Conservation (phyloP, 2,888 invertebrate species). For the Melieria picta region DNA sequence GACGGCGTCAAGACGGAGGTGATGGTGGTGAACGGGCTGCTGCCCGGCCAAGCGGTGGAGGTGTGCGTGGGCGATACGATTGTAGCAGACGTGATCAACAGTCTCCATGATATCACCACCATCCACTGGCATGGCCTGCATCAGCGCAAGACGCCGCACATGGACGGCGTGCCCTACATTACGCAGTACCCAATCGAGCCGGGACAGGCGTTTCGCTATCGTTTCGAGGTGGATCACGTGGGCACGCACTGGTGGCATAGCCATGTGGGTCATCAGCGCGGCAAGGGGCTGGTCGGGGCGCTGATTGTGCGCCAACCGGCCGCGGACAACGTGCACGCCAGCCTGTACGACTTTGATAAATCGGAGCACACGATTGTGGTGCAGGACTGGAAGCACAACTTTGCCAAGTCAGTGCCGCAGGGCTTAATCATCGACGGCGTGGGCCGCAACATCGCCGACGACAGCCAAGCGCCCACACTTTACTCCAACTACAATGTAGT, state of each 20-base stretch:
- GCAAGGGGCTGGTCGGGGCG: constrained; percentile 56
- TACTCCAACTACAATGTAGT: constrained; percentile 54
- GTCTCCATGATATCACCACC: constrained; percentile 57
- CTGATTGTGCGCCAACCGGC: constrained; percentile 53
- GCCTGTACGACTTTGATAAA: constrained; percentile 57
- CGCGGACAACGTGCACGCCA: constrained; percentile 50
- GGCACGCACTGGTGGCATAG: constrained; percentile 64
- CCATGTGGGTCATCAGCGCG: constrained; percentile 58
- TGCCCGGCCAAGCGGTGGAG: constrained; percentile 57
- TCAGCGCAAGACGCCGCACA: constrained; percentile 55
- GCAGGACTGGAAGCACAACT: constrained; percentile 60
- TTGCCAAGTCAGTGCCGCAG: constrained; percentile 51
- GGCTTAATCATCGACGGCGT: constrained; percentile 58
- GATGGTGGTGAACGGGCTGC: constrained; percentile 57
- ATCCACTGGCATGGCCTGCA: constrained; percentile 63
- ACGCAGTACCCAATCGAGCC: constrained; percentile 62
- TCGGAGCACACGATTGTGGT: constrained; percentile 57
- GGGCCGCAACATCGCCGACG: constrained; percentile 51
- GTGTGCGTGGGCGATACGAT: constrained; percentile 60
- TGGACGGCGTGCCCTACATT: constrained; percentile 62
- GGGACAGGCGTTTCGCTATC: constrained; percentile 59
- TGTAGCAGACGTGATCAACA: constrained; percentile 59
- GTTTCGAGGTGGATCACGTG: constrained; percentile 55
- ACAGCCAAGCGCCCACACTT: constrained; percentile 44
- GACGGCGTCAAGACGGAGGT: constrained; percentile 55